Evolutionary conservation across 2,113 vertebrate species (phyloP).

Genomic region (Conger conger): DNA sequence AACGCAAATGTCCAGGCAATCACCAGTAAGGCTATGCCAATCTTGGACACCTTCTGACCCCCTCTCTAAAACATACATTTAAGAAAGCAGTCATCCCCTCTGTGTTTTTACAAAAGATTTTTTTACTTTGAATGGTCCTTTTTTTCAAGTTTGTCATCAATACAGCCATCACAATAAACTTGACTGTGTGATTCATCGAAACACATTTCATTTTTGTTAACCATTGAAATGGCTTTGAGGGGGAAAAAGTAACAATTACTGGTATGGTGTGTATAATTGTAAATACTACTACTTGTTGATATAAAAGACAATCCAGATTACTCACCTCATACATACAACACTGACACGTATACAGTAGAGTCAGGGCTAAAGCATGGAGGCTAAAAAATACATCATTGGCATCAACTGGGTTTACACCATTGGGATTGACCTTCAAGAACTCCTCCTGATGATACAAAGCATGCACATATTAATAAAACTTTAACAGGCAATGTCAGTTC

Average conservation of each 20-base stretch:
- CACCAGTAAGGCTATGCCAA: conserved; percentile 68
- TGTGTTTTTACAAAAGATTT: no score
- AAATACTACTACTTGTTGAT: no score
- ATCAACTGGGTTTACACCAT: conserved; percentile 86
- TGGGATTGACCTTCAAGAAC: conserved; percentile 78
- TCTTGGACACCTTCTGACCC: conserved; percentile 80
- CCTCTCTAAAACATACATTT: conserved; percentile 69
- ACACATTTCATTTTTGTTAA: not conserved
- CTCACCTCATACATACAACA: conserved; percentile 85
- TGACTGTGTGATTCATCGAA: not conserved
- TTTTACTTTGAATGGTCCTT: not conserved
- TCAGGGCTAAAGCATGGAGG: conserved; percentile 81
- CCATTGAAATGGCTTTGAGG: no score
- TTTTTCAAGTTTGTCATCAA: not conserved
- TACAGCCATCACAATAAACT: not conserved
- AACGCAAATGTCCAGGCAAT: conserved; percentile 82
- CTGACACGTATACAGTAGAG: conserved; percentile 75
- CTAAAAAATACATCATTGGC: conserved; percentile 95
- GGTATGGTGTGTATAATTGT: no score
- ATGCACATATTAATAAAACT: not conserved
- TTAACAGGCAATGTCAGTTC: not conserved
- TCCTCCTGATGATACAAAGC: conserved; percentile 73
- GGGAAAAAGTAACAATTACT: no score
- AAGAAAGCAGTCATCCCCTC: conserved; percentile 12
- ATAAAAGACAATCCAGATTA: no score